phyloP scores from a whole-genome alignment of 2,888 invertebrate genomes.

The Leptinotarsa peninsularis region DNA sequence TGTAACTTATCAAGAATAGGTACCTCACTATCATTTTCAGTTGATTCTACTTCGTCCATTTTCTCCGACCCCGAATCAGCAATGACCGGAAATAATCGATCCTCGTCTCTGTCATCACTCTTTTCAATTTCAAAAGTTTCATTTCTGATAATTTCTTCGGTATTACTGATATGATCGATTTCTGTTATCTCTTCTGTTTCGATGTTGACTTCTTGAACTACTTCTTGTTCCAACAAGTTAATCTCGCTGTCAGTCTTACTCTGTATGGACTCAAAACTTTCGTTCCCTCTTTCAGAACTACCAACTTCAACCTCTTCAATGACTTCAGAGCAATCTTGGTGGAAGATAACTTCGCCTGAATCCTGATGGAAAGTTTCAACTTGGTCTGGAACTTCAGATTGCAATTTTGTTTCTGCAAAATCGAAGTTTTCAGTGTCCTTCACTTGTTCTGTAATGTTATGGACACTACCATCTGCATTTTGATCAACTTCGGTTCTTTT shows the following conservation, averaged over 20 bases:
- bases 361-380: not conserved
- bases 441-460: not conserved
- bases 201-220: not conserved
- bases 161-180: not conserved
- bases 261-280: not conserved
- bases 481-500: not conserved
- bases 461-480: too few relatives aligned
- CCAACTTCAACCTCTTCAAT: not conserved
- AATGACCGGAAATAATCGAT: too few relatives aligned
- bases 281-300: not conserved
- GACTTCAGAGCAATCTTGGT: not conserved
- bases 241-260: not conserved
- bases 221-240: conserved; percentile 5
- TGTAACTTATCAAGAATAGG: not conserved
- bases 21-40: not conserved
- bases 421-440: not conserved
- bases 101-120: not conserved
- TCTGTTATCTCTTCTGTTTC: not conserved
- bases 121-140: not conserved
- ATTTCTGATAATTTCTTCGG: not conserved
- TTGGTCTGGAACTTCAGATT: not conserved
- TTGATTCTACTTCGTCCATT: not conserved
- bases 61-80: too few relatives aligned
- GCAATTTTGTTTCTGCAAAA: not conserved
- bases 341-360: not conserved